Percentiles rank a stretch among this genome's conserved stretches.
Evolutionary conservation across 2,113 vertebrate genomes (phyloP).

Genomic region (Rhombomys opimus): DNA sequence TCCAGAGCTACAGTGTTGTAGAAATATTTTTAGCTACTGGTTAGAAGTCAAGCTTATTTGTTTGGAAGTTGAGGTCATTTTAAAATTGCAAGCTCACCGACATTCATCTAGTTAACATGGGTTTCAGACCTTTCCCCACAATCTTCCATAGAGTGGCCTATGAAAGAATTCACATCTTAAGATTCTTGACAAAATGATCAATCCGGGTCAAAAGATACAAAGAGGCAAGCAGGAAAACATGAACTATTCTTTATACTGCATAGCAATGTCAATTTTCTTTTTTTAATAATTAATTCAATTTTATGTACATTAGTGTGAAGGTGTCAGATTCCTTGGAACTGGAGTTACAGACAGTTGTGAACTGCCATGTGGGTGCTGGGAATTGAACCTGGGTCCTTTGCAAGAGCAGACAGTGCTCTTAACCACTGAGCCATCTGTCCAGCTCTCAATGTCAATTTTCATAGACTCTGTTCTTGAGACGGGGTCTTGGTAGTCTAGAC

Average conservation of each 20-base stretch:
- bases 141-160: background rate
- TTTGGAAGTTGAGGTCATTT: constrained; percentile 15
- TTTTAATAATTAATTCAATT: no score
- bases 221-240: background rate
- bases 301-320: no score
- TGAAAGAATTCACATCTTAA: background rate
- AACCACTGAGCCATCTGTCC: no score
- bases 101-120: background rate
- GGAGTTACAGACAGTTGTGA: no score
- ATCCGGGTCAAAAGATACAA: background rate
- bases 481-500: background rate
- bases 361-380: no score
- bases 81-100: background rate
- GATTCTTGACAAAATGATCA: background rate
- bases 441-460: background rate
- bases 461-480: background rate
- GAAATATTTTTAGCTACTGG: constrained; percentile 55
- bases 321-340: no score
- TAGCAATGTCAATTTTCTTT: background rate
- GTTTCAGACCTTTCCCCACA: constrained; percentile 36
- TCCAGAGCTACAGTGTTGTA: background rate
- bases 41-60: background rate
- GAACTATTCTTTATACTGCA: background rate
- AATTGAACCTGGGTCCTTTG: no score
- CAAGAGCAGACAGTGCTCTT: no score